phyloP scores from a whole-genome alignment of 2,113 vertebrate genomes.

The Malurus cyaneus region DNA sequence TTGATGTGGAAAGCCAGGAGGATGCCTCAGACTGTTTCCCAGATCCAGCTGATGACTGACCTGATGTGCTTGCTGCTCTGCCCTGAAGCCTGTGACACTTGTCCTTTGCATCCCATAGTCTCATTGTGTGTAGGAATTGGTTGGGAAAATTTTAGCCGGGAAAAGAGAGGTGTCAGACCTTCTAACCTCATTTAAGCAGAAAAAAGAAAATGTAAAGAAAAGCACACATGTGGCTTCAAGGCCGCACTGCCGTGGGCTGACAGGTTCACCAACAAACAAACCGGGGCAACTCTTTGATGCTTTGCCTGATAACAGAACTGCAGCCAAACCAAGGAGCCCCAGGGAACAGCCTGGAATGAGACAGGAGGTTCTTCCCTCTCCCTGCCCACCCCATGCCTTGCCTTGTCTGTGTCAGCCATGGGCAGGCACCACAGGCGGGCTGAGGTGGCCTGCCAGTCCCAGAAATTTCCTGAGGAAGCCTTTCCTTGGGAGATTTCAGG shows the following conservation, averaged over 20 bases:
- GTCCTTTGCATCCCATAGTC: constrained; percentile 11
- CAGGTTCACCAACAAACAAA: background rate
- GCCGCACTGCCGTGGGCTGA: background rate
- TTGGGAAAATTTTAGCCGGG: background rate
- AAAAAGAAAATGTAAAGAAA: background rate
- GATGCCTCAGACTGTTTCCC: constrained; percentile 17
- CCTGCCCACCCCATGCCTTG: background rate
- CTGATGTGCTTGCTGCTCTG: background rate
- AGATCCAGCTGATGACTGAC: constrained; percentile 39
- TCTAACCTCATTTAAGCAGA: background rate
- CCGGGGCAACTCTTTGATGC: background rate
- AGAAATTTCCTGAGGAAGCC: background rate
- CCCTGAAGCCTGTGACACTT: background rate
- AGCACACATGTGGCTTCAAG: background rate
- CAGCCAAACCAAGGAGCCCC: background rate
- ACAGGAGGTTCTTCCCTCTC: rapidly evolving
- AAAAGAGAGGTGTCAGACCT: background rate
- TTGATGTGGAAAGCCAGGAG: constrained; percentile 18
- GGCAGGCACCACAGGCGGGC: background rate
- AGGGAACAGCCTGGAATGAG: background rate
- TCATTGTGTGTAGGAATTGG: background rate
- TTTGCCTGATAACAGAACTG: background rate
- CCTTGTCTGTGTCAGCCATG: background rate
- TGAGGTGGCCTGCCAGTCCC: background rate
- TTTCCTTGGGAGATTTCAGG: background rate